Conservation (phyloP, 2,797 vertebrate genomes). For the Sylvilagus floridanus region DNA sequence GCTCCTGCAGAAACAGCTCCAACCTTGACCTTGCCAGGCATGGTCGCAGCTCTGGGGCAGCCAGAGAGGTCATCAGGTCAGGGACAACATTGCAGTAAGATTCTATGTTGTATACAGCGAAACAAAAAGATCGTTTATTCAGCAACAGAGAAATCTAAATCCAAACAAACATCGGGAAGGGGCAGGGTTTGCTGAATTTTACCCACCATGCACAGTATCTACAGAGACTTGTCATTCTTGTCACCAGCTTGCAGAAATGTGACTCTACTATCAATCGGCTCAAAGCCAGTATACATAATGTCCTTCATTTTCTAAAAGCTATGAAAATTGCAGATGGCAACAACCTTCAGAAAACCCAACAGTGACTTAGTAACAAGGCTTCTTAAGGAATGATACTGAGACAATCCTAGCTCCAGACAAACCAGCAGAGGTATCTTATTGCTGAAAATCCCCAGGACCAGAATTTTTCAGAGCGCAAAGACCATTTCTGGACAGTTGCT, state of each 20-base stretch:
- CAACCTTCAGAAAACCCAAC: constrained; percentile 51
- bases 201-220: neutral
- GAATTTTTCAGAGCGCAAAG: constrained; percentile 48
- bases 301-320: constrained; percentile 59
- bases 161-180: constrained; percentile 51
- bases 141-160: constrained; percentile 30
- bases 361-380: constrained; percentile 73
- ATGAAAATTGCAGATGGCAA: constrained; percentile 70
- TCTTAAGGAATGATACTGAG: constrained; percentile 64
- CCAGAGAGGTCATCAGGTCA: neutral
- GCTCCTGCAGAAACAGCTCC: neutral
- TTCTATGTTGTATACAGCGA: neutral
- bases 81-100: neutral
- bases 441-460: constrained; percentile 37
- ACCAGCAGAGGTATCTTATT: constrained; percentile 63
- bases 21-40: neutral
- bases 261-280: neutral
- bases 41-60: neutral
- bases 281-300: neutral
- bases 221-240: constrained; percentile 50
- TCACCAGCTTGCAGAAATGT: constrained; percentile 60
- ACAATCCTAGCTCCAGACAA: constrained; percentile 71
- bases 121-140: constrained; percentile 31
- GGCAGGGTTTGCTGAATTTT: constrained; percentile 5
- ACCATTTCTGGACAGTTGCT: constrained; percentile 7